These are phyloP conservation scores for Zoanthus gigantus DNA, from an alignment of 92 coral and sea anemone species.

Conservation along the genomic window DNA sequence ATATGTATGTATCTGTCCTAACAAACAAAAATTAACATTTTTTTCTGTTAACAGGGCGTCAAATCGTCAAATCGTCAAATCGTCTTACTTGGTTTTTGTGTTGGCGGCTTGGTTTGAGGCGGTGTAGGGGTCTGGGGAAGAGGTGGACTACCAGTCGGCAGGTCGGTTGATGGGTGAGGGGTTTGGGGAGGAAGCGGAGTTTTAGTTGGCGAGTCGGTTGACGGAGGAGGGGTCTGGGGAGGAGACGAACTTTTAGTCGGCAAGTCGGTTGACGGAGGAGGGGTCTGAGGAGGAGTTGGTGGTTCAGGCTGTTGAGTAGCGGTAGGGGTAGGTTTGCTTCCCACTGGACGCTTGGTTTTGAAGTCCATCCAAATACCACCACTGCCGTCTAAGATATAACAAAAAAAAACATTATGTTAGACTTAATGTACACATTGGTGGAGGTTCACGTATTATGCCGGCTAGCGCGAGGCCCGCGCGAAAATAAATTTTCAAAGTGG, in stretches of 20 bases:
- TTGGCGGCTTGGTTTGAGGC: constrained; percentile 26
- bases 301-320: constrained; percentile 38
- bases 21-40: too few relatives aligned
- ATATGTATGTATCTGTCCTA: too few relatives aligned
- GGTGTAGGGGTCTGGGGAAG: constrained; percentile 25
- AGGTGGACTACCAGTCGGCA: constrained; percentile 49
- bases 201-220: constrained; percentile 53
- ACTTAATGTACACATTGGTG: too few relatives aligned
- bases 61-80: too few relatives aligned
- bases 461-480: too few relatives aligned
- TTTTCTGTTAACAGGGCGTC: too few relatives aligned
- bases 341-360: constrained; percentile 83
- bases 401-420: too few relatives aligned
- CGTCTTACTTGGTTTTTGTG: constrained; percentile 27
- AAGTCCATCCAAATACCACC: constrained; percentile 82
- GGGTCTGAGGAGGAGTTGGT: constrained; percentile 43
- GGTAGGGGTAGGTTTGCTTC: constrained; percentile 56
- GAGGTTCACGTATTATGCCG: too few relatives aligned
- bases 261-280: constrained; percentile 43
- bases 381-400: constrained; percentile 63
- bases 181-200: constrained; percentile 46
- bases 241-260: constrained; percentile 53
- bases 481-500: too few relatives aligned
- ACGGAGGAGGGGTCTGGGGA: constrained; percentile 53
- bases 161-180: constrained; percentile 61